Evolutionary conservation across 92 coral and sea anemone genomes (phyloP).

Genomic region (Siderastrea siderea): DNA sequence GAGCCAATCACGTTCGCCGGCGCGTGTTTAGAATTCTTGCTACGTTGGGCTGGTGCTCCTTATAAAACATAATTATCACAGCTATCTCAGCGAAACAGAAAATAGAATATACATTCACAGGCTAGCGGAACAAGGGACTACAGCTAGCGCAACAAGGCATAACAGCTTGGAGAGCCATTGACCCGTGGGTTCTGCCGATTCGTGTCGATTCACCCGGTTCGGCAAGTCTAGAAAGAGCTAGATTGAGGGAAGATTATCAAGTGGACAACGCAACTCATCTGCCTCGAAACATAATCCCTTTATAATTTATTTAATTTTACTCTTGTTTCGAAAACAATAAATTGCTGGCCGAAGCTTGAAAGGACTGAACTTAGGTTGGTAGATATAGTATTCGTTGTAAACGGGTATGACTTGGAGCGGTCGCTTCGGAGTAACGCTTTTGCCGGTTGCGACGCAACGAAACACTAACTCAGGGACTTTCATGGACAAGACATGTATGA

Average conservation of each 20-base stretch:
- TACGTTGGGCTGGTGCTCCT: conserved; percentile 95
- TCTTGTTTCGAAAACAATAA: conserved; percentile 59
- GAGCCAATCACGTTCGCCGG: conserved; percentile 96
- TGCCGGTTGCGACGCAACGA: conserved; percentile 57
- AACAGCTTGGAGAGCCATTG: conserved; percentile 40
- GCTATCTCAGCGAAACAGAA: conserved; percentile 85
- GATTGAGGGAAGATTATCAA: neutral
- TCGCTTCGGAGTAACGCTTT: conserved; percentile 12
- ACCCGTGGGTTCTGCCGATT: conserved; percentile 33
- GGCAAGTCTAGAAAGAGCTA: conserved; percentile 45
- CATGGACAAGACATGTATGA: neutral
- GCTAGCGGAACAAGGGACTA: conserved; percentile 67
- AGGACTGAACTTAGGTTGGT: neutral
- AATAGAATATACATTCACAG: conserved; percentile 47
- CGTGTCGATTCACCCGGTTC: conserved; percentile 18
- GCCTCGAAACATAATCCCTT: conserved; percentile 83
- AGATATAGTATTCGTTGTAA: neutral
- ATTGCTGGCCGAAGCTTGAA: conserved; percentile 17
- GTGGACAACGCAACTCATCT: conserved; percentile 16
- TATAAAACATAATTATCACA: conserved; percentile 93
- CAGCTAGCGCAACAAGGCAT: conserved; percentile 42
- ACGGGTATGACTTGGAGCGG: neutral
- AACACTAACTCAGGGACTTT: neutral
- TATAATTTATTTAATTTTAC: conserved; percentile 84
- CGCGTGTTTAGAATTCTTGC: conserved; percentile 99